These are phyloP conservation scores for Drosophila percnosoma DNA, from an alignment of 2,888 invertebrate genomes.

Conservation along the genomic window DNA sequence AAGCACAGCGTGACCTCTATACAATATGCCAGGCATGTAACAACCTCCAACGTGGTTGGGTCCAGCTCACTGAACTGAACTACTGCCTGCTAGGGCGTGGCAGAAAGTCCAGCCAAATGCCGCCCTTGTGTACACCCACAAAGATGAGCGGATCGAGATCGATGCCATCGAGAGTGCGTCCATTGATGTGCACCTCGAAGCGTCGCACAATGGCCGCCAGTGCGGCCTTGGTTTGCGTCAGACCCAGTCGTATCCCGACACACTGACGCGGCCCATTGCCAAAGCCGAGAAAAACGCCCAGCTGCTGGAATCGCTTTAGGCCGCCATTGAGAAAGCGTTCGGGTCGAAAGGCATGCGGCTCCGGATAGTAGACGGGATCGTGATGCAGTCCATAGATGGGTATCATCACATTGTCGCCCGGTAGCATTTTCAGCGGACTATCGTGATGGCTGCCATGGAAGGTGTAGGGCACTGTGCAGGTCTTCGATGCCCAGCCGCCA, in stretches of 20 bases:
- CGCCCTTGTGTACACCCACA: conserved; percentile 76
- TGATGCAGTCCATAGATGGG: conserved; percentile 81
- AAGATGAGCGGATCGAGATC: conserved; percentile 74
- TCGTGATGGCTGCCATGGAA: conserved; percentile 68
- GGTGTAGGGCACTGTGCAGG: conserved; percentile 74
- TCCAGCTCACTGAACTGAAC: neutral
- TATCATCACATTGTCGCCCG: conserved; percentile 75
- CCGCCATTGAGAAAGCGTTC: conserved; percentile 83
- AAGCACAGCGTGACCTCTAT: too few relatives aligned
- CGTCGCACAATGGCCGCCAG: conserved; percentile 71
- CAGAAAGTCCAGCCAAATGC: conserved; percentile 81
- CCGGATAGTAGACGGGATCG: conserved; percentile 76
- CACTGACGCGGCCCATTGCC: conserved; percentile 84
- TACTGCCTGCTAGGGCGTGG: conserved; percentile 8
- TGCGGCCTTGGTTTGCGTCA: conserved; percentile 78
- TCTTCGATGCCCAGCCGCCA: conserved; percentile 74
- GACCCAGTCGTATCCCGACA: conserved; percentile 81
- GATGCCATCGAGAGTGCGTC: conserved; percentile 67
- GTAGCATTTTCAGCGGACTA: conserved; percentile 56
- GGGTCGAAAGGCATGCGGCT: conserved; percentile 80
- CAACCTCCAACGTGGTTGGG: neutral
- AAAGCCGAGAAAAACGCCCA: conserved; percentile 82
- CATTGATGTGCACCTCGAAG: conserved; percentile 69
- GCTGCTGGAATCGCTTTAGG: conserved; percentile 73
- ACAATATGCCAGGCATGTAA: neutral